Conservation (phyloP, 1,140 invertebrate species). For the Drosophila prosaltans region DNA sequence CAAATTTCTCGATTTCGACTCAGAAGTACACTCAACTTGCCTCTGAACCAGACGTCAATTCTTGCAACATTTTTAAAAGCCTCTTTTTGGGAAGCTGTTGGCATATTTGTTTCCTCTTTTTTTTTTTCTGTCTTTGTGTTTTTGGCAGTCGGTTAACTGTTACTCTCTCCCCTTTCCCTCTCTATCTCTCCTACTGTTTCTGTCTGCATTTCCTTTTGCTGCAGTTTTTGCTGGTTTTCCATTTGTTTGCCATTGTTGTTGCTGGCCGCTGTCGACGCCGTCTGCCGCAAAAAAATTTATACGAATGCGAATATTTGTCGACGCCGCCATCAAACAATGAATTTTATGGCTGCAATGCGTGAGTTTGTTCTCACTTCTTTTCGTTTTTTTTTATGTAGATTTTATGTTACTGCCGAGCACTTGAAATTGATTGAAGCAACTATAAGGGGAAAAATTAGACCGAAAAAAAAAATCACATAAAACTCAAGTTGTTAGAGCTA, state of each 20-base stretch:
- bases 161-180: constrained; percentile 33
- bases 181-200: constrained; percentile 34
- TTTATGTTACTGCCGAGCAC: constrained; percentile 65
- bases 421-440: constrained; percentile 77
- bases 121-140: constrained; percentile 16
- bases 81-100: constrained; percentile 1
- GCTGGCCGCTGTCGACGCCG: constrained; percentile 26
- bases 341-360: constrained; percentile 62
- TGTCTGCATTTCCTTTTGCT: constrained; percentile 58
- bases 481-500: constrained; percentile 43
- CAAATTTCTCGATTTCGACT: constrained; percentile 21
- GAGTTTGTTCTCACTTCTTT: constrained; percentile 26
- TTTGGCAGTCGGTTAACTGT: constrained; percentile 25
- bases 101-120: constrained; percentile 12
- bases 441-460: constrained; percentile 76
- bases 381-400: constrained; percentile 68
- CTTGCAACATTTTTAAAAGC: neutral
- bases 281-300: constrained; percentile 51
- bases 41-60: no score
- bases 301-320: constrained; percentile 48
- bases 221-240: constrained; percentile 34
- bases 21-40: neutral
- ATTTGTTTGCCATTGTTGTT: constrained; percentile 33
- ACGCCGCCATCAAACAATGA: constrained; percentile 50
- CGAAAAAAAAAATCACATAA: constrained; percentile 61